A percentile compares a stretch with the other conserved stretches of the same genome.
Evolutionary conservation across 2,113 vertebrate genomes (phyloP).

Genomic region (Recurvirostra avosetta): DNA sequence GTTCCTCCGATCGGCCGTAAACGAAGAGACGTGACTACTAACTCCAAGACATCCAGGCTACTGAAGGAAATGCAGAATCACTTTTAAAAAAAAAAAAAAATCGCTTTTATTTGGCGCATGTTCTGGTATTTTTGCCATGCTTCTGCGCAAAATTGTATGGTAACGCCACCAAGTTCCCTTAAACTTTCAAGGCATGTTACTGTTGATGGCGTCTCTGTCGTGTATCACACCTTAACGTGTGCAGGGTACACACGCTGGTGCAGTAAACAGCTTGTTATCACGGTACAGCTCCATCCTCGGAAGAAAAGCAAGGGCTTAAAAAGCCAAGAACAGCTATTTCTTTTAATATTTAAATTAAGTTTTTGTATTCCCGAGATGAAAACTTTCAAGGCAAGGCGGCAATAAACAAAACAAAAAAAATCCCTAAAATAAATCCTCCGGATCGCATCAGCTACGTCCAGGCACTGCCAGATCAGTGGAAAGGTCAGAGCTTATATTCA

Average conservation of each 20-base stretch:
- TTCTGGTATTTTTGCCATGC: not conserved
- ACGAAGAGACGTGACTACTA: not conserved
- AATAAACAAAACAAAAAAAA: constrained; percentile 5
- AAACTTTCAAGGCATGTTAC: constrained; percentile 19
- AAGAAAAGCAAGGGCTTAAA: not conserved
- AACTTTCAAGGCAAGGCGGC: constrained; percentile 27
- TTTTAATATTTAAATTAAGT: constrained; percentile 50
- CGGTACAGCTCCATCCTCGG: not conserved
- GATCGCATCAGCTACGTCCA: not conserved
- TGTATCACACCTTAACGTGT: constrained; percentile 1
- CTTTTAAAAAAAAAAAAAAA: not conserved
- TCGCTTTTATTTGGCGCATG: not conserved
- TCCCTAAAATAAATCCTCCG: not conserved
- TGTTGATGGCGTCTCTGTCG: not conserved
- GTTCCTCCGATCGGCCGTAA: not conserved
- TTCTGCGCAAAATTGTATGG: not conserved
- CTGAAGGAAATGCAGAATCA: constrained; percentile 10
- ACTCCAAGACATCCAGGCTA: constrained; percentile 4
- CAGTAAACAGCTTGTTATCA: not conserved
- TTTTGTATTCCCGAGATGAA: not conserved
- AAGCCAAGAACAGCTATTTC: constrained; percentile 1
- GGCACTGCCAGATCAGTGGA: not conserved
- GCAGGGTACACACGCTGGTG: not conserved
- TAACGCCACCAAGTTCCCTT: constrained; percentile 11
- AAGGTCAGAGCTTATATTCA: not conserved